phyloP scores from a whole-genome alignment of 1,140 invertebrate species.

The Anadara kagoshimensis region DNA sequence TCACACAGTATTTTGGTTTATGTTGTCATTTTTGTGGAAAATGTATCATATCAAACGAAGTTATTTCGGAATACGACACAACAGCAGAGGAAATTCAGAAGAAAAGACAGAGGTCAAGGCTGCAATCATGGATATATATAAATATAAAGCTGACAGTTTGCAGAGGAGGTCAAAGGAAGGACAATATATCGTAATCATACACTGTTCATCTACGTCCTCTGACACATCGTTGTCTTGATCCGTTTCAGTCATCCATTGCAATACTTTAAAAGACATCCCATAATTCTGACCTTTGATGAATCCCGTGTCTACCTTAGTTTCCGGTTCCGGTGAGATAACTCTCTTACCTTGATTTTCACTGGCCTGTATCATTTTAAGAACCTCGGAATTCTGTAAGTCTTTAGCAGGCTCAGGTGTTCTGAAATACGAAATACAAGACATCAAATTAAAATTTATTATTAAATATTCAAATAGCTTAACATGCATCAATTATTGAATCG shows the following conservation, averaged over 20 bases:
- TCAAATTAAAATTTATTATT: neutral
- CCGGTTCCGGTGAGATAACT: constrained; percentile 6
- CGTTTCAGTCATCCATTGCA: constrained; percentile 69
- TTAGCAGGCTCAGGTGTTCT: constrained; percentile 40
- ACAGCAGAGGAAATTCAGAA: too few relatives aligned
- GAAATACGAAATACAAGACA: neutral
- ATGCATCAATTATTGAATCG: neutral
- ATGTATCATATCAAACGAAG: too few relatives aligned
- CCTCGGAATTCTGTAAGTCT: constrained; percentile 41
- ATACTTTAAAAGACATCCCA: constrained; percentile 65
- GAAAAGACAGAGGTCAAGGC: neutral
- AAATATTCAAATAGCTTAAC: neutral
- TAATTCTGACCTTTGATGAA: constrained; percentile 50
- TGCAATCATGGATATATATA: neutral
- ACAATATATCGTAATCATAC: constrained; percentile 20
- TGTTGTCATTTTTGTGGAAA: too few relatives aligned
- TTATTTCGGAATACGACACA: too few relatives aligned
- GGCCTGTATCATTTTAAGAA: constrained; percentile 45
- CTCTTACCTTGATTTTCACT: constrained; percentile 37
- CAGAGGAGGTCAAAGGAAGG: neutral
- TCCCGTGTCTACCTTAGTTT: constrained; percentile 20
- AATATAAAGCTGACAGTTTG: constrained; percentile 3
- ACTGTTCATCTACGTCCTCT: constrained; percentile 13
- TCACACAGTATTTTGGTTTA: too few relatives aligned
- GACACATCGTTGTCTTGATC: constrained; percentile 41